Conservation (phyloP, 1,140 invertebrate species). For the Drosophila murphyi region DNA sequence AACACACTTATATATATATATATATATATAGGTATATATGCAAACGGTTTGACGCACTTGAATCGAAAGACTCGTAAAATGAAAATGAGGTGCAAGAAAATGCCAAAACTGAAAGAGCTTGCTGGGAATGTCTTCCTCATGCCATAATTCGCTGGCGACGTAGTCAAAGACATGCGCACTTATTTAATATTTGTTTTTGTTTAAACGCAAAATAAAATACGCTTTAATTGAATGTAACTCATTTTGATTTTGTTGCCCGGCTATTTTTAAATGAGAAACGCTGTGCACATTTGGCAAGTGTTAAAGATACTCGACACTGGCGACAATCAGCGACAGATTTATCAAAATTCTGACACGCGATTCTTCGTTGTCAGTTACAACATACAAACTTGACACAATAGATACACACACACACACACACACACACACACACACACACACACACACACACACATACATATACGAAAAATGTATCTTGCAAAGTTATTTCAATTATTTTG, state of each 20-base stretch:
- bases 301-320: constrained; percentile 28
- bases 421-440: not conserved
- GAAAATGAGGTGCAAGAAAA: constrained; percentile 68
- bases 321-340: constrained; percentile 67
- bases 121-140: constrained; percentile 23
- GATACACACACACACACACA: not conserved
- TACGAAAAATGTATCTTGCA: constrained; percentile 44
- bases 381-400: constrained; percentile 21
- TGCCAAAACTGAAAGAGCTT: not conserved
- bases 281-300: constrained; percentile 61
- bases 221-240: constrained; percentile 76
- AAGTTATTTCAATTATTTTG: constrained; percentile 80
- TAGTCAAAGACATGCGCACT: constrained; percentile 21
- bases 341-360: constrained; percentile 76
- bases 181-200: constrained; percentile 63
- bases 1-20: constrained; percentile 22
- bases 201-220: constrained; percentile 74
- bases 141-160: constrained; percentile 28
- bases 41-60: constrained; percentile 58
- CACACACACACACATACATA: constrained; percentile 1
- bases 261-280: constrained; percentile 64
- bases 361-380: constrained; percentile 26
- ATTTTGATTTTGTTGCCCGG: constrained; percentile 35
- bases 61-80: constrained; percentile 62
- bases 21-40: constrained; percentile 42